Evolutionary conservation across 2,888 invertebrate genomes (phyloP).

Genomic region (Dromius quadrimaculatus): DNA sequence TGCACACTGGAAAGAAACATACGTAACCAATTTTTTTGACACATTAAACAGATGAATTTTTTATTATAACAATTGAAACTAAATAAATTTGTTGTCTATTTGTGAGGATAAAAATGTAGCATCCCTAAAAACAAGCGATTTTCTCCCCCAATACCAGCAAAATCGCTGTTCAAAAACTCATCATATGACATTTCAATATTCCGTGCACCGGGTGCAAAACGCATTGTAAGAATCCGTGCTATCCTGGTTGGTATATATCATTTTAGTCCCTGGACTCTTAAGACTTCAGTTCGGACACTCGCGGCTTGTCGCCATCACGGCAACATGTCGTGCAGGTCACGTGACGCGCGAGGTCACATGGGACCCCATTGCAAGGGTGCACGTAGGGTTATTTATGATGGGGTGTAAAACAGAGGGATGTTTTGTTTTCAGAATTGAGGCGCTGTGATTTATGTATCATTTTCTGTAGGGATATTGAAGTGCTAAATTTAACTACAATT

Average conservation of each 20-base stretch:
- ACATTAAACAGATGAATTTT: no score
- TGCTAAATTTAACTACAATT: not conserved
- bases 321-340: conserved; percentile 27
- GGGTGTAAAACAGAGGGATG: conserved; percentile 16
- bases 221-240: not conserved
- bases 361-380: not conserved
- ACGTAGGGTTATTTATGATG: conserved; percentile 22
- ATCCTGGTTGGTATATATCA: conserved; percentile 13
- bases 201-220: not conserved
- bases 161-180: not conserved
- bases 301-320: conserved; percentile 36
- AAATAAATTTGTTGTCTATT: no score
- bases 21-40: not conserved
- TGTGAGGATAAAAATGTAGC: no score
- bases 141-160: not conserved
- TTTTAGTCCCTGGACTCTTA: no score
- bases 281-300: not conserved
- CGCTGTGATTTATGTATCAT: conserved; percentile 16
- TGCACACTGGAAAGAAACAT: not conserved
- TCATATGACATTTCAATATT: conserved; percentile 2
- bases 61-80: no score
- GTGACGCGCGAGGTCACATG: conserved; percentile 18
- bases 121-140: no score
- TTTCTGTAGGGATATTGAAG: not conserved
- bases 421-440: conserved; percentile 15